Percentiles rank a stretch among this genome's conserved stretches.
phyloP scores from a whole-genome alignment of 2,888 invertebrate species.

The Caenorhabditis virilis region DNA sequence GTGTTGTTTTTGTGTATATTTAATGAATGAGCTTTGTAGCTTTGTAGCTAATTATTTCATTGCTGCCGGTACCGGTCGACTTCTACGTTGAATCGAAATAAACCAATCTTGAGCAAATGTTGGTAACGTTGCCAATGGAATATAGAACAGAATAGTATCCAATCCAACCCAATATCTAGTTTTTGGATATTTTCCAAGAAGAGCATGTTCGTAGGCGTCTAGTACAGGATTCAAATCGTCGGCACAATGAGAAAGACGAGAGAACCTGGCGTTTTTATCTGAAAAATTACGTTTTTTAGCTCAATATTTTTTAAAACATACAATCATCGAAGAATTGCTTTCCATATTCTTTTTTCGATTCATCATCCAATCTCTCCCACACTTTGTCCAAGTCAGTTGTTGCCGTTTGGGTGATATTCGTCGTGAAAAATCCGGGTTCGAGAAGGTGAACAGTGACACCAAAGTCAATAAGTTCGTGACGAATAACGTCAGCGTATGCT shows the following conservation, averaged over 20 bases:
- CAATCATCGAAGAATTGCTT: slow-evolving; percentile 44
- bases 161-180: slow-evolving; percentile 53
- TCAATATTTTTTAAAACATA: slow-evolving; percentile 8
- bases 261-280: slow-evolving; percentile 50
- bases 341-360: slow-evolving; percentile 44
- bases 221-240: slow-evolving; percentile 45
- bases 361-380: slow-evolving; percentile 38
- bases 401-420: slow-evolving; percentile 55
- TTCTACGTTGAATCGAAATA: slow-evolving; percentile 41
- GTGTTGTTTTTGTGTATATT: no score
- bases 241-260: slow-evolving; percentile 45
- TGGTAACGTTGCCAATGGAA: slow-evolving; percentile 51
- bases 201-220: slow-evolving; percentile 49
- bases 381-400: slow-evolving; percentile 46
- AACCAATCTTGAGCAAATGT: slow-evolving; percentile 50
- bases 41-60: no score
- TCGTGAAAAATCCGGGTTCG: slow-evolving; percentile 65
- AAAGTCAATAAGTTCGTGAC: slow-evolving; percentile 57
- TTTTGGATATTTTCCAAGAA: slow-evolving; percentile 45
- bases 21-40: no score
- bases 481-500: slow-evolving; percentile 60
- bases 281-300: background rate
- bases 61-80: slow-evolving; percentile 37
- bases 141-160: slow-evolving; percentile 52
- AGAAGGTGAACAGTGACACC: slow-evolving; percentile 55